phyloP scores from a whole-genome alignment of 2,888 invertebrate species.

The Atethmia centrago region DNA sequence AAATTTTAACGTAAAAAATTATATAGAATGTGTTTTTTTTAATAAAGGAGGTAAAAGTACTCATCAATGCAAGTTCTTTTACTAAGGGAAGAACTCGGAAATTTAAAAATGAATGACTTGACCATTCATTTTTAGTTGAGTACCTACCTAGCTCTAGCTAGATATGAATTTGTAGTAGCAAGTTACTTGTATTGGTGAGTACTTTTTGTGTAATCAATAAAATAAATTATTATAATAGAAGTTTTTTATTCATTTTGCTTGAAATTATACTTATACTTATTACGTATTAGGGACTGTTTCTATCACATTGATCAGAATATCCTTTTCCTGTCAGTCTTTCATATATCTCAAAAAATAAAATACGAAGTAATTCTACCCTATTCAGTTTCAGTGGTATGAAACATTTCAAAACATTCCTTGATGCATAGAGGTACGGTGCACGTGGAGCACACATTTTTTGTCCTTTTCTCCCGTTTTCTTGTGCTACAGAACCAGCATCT shows the following conservation, averaged over 20 bases:
- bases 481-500: conserved; percentile 71
- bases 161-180: too few relatives aligned
- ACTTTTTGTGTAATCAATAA: neutral
- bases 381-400: conserved; percentile 29
- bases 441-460: conserved; percentile 55
- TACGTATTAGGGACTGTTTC: neutral
- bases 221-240: too few relatives aligned
- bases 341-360: conserved; percentile 17
- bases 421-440: conserved; percentile 39
- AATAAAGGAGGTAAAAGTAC: neutral
- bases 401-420: conserved; percentile 31
- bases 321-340: conserved; percentile 18
- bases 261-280: conserved; percentile 21
- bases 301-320: conserved; percentile 14
- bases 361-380: conserved; percentile 14
- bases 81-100: neutral
- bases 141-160: too few relatives aligned
- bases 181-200: too few relatives aligned
- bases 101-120: too few relatives aligned
- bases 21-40: neutral
- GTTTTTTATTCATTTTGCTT: conserved; percentile 14
- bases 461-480: conserved; percentile 56
- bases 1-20: conserved; percentile 6
- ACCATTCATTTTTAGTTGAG: too few relatives aligned
- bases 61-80: conserved; percentile 2